phyloP scores from a whole-genome alignment of 2,797 vertebrate genomes.

The Pipistrellus pygmaeus region DNA sequence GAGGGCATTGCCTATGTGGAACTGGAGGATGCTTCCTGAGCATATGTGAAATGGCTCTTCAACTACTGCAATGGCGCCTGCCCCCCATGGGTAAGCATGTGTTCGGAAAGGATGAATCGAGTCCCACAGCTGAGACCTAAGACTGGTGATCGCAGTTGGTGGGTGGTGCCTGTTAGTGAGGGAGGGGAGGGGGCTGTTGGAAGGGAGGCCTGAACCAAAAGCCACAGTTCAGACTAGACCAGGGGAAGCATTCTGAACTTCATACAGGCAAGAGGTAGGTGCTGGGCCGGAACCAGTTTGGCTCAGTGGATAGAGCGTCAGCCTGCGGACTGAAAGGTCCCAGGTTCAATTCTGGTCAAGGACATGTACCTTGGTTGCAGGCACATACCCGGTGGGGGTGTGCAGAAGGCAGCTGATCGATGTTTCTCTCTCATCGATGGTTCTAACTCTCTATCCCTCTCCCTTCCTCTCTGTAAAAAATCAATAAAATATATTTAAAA shows the following conservation, averaged over 20 bases:
- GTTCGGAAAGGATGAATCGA: not conserved
- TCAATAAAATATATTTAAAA: no score
- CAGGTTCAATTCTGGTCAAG: no score
- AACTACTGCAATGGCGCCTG: not conserved
- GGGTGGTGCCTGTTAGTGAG: constrained; percentile 32
- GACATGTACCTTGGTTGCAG: no score
- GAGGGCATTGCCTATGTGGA: not conserved
- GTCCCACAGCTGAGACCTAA: constrained; percentile 38
- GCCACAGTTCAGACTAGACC: not conserved
- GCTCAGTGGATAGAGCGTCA: no score
- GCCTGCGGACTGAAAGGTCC: no score
- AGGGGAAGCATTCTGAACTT: not conserved
- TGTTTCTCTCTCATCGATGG: no score
- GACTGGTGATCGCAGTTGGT: not conserved
- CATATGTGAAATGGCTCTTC: constrained; percentile 2
- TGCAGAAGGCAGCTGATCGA: no score
- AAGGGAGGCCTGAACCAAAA: not conserved
- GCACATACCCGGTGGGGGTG: no score
- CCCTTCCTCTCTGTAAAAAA: no score
- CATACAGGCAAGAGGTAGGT: not conserved
- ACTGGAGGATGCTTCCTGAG: not conserved
- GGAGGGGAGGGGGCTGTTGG: not conserved
- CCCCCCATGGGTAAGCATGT: not conserved
- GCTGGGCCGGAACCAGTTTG: no score
- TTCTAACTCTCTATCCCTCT: no score